Base-by-base conservation (phyloP, 2,113 vertebrate species). In the Marmota flaviventris region DNA sequence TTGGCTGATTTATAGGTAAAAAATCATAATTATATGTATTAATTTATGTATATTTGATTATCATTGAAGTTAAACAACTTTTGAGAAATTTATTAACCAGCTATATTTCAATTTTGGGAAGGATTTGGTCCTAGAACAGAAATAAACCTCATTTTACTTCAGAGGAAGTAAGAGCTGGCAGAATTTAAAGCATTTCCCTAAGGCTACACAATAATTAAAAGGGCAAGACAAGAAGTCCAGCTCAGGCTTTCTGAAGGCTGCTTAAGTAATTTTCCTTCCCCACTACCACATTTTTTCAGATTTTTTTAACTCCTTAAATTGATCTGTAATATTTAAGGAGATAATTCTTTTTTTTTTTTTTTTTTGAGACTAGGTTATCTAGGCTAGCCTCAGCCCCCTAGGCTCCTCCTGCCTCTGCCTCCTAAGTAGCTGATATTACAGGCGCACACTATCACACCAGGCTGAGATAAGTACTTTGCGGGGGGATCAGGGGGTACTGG, bases 81-180 rank as follows among this genome's bases (percentile, higher is more conserved):
- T 89, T 53, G 20, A 78, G 53, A 85, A 89, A 86, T 92, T 14
- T 89, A 81, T 73, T 51, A 78, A 37, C 65, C 39, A 82, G 45
- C 37, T 89, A 5, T 45, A 56, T 63, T 82, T 96, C 48, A 79
- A 32, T 20, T 39, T 58, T 51, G 76, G 63, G 39, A 63, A 86
- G 58, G 24, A 75, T 69, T 78, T 85, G 10, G 79, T 75, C 79
- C 69, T 78, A 83, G 45, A 51, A 78, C 20, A 90, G 70, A 95
- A 70, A 84, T 6, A 83, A 89, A 75, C 34, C 17, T 89, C 85
- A 79, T 78, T 94, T 90, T 63, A 81, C n/a, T 92, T 14, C 4
- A 1, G 34, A 90, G 9, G 1, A 25, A 25, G 11, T 25, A 69
- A 83, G 61, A 63, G 3, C 39, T 22, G 4, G 32, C 12, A 53